Base-by-base conservation (phyloP, 1,140 invertebrate genomes). In the Marisa cornuarietis region DNA sequence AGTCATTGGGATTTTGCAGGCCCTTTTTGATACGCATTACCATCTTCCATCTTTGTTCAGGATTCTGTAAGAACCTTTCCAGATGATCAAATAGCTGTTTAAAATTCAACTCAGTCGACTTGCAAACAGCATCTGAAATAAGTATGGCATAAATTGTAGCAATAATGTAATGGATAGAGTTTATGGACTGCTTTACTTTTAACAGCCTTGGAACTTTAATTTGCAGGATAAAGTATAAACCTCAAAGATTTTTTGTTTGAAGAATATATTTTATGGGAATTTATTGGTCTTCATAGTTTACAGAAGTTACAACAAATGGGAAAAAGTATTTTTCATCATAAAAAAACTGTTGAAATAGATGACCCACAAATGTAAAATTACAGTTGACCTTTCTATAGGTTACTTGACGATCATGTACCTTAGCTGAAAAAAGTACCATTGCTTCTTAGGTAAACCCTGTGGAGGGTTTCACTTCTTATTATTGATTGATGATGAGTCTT, bases 81-180 rank as follows among this genome's bases (percentile, higher is more conserved):
- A 91, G 81, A 82, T 90, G 89, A 71, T 90, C 88, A 85, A 88
- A 91, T 16, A 91, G 80, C 78, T 91, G 84, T 78, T 88, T 86
- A 75, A 91, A 91, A 16, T 83, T 90, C 88, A 90, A 87, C 69
- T 87, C 87, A 26, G 84, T 86, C 26, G 90, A 85, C 81, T 90
- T 90, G 78, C 90, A 91, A 22, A 89, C 89, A 49, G 87, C 87
- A 81, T 91, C 90, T 91, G 81, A 18, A 83, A 79, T 62, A 31
- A 65, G 69, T 51, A 49, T n/a, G 68, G 52, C 26, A 62, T 76
- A 11, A 10, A 2, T 54, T 9, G n/a, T 26, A 68, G 31, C 22
- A 68, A 22, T 8, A 68, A 68, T 11, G n/a, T 68, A 11, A 68
- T 13, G 13, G 31, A 68, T 18, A 68, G 31, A 9, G 6, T 13